Percentiles rank a stretch among this genome's conserved stretches.
Evolutionary conservation across 2,888 invertebrate genomes (phyloP).

Genomic region (Zaprionus obscuricornis): DNA sequence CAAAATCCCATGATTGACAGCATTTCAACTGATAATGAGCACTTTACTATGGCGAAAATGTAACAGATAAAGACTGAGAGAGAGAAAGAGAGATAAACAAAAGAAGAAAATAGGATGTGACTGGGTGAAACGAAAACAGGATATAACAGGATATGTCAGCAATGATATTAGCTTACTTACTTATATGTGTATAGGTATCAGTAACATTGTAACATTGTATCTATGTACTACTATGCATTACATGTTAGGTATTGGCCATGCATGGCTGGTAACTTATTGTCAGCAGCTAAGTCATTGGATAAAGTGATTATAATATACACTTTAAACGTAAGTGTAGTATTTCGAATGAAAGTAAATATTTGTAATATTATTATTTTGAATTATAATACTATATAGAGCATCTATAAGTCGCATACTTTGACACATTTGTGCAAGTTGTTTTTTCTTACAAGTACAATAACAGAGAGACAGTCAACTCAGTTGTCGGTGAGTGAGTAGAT

Average conservation of each 20-base stretch:
- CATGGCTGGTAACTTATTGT: conserved; percentile 15
- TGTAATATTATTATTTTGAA: too few relatives aligned
- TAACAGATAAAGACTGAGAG: background rate
- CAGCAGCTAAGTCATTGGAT: conserved; percentile 45
- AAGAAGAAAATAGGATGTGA: background rate
- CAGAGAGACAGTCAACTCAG: conserved; percentile 23
- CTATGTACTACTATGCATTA: too few relatives aligned
- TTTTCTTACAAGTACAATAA: conserved; percentile 5
- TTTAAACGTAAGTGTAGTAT: too few relatives aligned
- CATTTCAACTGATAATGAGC: conserved; percentile 76
- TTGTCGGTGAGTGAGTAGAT: conserved; percentile 27
- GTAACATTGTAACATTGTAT: too few relatives aligned
- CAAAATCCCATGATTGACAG: conserved; percentile 75
- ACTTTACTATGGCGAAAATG: conserved; percentile 39
- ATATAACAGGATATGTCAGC: conserved; percentile 39
- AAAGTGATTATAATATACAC: conserved; percentile 59
- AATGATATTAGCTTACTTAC: conserved; percentile 25
- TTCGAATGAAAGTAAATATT: too few relatives aligned
- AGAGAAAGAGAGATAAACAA: conserved; percentile 1
- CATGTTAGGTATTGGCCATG: too few relatives aligned
- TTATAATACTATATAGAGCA: too few relatives aligned
- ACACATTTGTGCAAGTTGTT: conserved; percentile 32
- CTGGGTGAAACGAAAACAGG: conserved; percentile 1
- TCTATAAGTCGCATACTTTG: too few relatives aligned
- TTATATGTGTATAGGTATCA: too few relatives aligned